These are phyloP conservation scores for Blera fallax DNA, from an alignment of 2,888 invertebrate species.

Conservation along the genomic window DNA sequence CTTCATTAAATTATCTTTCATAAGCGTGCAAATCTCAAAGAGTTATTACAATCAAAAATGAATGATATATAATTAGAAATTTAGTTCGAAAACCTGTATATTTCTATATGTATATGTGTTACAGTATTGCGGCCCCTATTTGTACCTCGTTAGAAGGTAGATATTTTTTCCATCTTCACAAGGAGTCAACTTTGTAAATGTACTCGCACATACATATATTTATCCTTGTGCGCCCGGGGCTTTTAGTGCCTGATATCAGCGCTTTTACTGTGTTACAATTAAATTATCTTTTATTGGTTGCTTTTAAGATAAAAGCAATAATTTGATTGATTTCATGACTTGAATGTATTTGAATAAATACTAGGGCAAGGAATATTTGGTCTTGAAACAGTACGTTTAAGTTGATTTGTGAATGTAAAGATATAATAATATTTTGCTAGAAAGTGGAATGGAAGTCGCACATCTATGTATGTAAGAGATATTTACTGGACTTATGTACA, in stretches of 20 bases:
- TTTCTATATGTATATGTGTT: not conserved
- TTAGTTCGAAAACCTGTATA: not conserved
- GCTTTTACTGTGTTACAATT: not conserved
- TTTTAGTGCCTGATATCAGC: not conserved
- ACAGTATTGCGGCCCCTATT: not conserved
- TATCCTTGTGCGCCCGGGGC: not conserved
- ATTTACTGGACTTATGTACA: too few species aligned
- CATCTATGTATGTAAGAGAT: too few species aligned
- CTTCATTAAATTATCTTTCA: too few species aligned
- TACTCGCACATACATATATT: too few species aligned
- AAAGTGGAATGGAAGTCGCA: too few species aligned
- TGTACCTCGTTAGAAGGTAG: not conserved
- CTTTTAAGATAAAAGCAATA: constrained; percentile 13
- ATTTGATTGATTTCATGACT: not conserved
- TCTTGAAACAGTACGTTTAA: too few species aligned
- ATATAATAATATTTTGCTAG: too few species aligned
- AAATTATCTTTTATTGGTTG: not conserved
- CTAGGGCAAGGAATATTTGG: too few species aligned
- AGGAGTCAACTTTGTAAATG: not conserved
- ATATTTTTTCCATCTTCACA: not conserved
- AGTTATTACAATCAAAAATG: not conserved
- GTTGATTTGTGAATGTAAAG: too few species aligned
- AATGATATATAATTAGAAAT: too few species aligned
- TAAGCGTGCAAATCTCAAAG: not conserved
- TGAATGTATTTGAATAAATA: not conserved